phyloP scores from a whole-genome alignment of 2,888 invertebrate genomes.

The Drosophila greeni region DNA sequence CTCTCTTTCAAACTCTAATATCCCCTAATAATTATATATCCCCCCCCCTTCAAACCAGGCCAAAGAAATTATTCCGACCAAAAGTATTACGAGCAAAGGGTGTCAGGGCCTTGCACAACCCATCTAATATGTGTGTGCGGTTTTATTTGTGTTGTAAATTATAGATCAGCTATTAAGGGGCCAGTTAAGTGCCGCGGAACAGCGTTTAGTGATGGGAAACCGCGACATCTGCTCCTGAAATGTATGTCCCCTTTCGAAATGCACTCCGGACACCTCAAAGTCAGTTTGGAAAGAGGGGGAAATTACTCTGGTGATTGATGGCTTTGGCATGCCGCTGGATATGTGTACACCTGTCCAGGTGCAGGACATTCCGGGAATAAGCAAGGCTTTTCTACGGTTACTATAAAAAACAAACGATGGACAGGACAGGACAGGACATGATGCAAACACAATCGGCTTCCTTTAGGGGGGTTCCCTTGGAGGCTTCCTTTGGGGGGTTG shows the following conservation, averaged over 20 bases:
- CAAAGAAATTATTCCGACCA: too few relatives aligned
- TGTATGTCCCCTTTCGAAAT: constrained; percentile 8
- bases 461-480: too few relatives aligned
- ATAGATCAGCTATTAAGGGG: constrained; percentile 59
- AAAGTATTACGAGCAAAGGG: too few relatives aligned
- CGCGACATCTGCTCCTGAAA: constrained; percentile 20
- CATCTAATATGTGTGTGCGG: constrained; percentile 16
- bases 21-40: too few relatives aligned
- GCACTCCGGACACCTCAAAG: constrained; percentile 27
- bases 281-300: constrained; percentile 1
- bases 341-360: constrained; percentile 12
- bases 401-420: not conserved
- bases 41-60: not conserved
- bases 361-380: constrained; percentile 9
- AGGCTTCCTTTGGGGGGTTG: too few relatives aligned
- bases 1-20: too few relatives aligned
- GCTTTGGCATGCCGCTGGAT: constrained; percentile 18
- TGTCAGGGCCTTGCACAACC: constrained; percentile 14
- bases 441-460: too few relatives aligned
- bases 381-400: constrained; percentile 6
- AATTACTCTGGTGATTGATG: constrained; percentile 30
- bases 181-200: constrained; percentile 33
- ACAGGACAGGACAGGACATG: too few relatives aligned
- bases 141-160: constrained; percentile 44
- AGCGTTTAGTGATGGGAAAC: constrained; percentile 6